Percentiles rank a stretch among this genome's conserved stretches.
phyloP scores from a whole-genome alignment of 92 coral and sea anemone species.

The Siderastrea radians region DNA sequence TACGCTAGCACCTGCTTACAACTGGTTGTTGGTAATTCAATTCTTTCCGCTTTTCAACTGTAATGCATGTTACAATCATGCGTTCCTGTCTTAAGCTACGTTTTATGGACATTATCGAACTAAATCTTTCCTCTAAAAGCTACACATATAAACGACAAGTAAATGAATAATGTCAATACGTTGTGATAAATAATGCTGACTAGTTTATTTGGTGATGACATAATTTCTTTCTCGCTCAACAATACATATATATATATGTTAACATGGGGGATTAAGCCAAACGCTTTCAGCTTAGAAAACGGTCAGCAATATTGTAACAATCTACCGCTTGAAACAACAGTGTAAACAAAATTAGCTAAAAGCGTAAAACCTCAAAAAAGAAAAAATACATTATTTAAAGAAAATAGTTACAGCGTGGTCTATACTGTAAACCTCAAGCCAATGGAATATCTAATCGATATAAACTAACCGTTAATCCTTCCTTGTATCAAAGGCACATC shows the following conservation, averaged over 20 bases:
- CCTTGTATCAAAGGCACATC: constrained; percentile 1
- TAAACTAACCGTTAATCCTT: constrained; percentile 40
- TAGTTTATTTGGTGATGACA: neutral
- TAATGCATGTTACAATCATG: neutral
- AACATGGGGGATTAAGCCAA: neutral
- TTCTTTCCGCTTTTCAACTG: neutral
- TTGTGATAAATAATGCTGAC: neutral
- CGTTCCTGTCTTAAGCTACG: neutral
- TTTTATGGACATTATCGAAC: neutral
- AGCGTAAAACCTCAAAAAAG: neutral
- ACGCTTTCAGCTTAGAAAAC: neutral
- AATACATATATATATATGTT: neutral
- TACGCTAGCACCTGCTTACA: constrained; percentile 35
- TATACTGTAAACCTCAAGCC: neutral
- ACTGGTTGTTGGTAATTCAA: neutral
- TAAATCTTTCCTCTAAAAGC: neutral
- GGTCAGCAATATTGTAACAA: neutral
- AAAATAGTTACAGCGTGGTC: neutral
- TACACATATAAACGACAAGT: neutral
- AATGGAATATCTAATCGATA: neutral
- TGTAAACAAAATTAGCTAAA: neutral
- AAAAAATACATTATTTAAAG: neutral
- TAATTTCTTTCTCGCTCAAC: neutral
- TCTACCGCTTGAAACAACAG: neutral
- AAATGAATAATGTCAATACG: neutral